Evolutionary conservation across 1,140 invertebrate species (phyloP).

Genomic region (Aphelinus atriplicis): DNA sequence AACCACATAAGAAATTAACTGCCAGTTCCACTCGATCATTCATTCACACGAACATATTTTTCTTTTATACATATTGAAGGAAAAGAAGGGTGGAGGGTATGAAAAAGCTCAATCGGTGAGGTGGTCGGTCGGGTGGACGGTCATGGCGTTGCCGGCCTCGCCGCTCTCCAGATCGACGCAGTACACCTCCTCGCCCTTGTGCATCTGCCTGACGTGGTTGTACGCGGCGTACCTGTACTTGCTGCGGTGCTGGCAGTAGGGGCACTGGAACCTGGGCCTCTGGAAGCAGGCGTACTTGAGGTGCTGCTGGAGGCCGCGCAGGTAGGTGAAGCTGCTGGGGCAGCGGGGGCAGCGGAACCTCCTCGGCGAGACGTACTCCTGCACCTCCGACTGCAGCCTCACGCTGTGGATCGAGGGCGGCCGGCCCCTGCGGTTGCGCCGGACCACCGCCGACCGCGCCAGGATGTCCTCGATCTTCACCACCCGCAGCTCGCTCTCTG

Average conservation of each 20-base stretch:
- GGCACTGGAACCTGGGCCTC: constrained; percentile 14
- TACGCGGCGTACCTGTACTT: constrained; percentile 7
- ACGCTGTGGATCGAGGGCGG: neutral
- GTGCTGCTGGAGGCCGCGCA: constrained; percentile 19
- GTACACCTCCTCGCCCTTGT: constrained; percentile 6
- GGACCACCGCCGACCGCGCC: neutral
- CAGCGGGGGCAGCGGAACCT: constrained; percentile 2
- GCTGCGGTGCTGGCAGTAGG: neutral
- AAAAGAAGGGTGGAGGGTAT: too few relatives aligned
- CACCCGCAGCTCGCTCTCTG: neutral
- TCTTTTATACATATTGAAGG: too few relatives aligned
- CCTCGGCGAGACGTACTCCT: too few relatives aligned
- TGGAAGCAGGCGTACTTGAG: constrained; percentile 14
- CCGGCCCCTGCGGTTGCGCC: neutral
- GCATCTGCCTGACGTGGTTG: constrained; percentile 1
- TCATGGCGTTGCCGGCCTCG: too few relatives aligned
- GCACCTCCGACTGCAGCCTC: neutral
- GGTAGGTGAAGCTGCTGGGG: constrained; percentile 9
- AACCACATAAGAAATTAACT: too few relatives aligned
- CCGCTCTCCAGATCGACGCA: neutral
- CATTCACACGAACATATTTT: too few relatives aligned
- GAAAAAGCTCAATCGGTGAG: neutral
- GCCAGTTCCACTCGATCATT: too few relatives aligned
- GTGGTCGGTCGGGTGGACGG: neutral
- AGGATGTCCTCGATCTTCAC: constrained; percentile 18